Conservation (phyloP, 2,888 invertebrate species). For the Bembecia ichneumoniformis region DNA sequence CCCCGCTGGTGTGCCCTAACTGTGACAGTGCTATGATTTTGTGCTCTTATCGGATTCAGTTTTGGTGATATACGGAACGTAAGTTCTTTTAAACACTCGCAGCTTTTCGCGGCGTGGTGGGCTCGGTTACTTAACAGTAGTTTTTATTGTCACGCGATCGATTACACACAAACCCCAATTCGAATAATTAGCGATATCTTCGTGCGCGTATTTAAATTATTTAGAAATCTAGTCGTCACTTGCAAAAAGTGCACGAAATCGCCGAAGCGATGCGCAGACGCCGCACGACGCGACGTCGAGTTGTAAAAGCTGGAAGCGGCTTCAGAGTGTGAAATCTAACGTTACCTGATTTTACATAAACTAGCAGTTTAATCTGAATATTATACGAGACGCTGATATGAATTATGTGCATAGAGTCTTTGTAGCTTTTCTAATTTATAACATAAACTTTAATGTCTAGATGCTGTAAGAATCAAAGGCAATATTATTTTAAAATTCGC, state of each 20-base stretch:
- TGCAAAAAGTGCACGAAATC: conserved; percentile 65
- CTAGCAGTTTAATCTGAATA: not conserved
- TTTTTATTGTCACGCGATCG: conserved; percentile 25
- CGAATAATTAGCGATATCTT: conserved; percentile 46
- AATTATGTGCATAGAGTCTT: not conserved
- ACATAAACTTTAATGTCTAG: no score
- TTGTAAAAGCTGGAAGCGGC: conserved; percentile 3
- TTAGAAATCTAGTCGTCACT: conserved; percentile 66
- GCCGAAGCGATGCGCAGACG: conserved; percentile 44
- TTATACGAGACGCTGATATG: not conserved
- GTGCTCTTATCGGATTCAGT: conserved; percentile 61
- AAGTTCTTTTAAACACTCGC: conserved; percentile 21
- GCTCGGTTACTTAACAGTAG: not conserved
- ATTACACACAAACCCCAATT: conserved; percentile 49
- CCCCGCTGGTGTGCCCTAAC: conserved; percentile 19
- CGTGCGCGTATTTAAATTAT: conserved; percentile 70
- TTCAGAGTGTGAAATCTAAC: conserved; percentile 1
- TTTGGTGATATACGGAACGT: conserved; percentile 49
- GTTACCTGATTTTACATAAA: not conserved
- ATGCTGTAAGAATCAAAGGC: no score
- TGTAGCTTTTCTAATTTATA: no score
- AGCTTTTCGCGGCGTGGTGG: no score
- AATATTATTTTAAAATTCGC: no score
- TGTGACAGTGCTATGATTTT: conserved; percentile 68
- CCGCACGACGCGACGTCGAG: conserved; percentile 26